Evolutionary conservation across 1,140 invertebrate species (phyloP).

Genomic region (Diuraphis noxia): DNA sequence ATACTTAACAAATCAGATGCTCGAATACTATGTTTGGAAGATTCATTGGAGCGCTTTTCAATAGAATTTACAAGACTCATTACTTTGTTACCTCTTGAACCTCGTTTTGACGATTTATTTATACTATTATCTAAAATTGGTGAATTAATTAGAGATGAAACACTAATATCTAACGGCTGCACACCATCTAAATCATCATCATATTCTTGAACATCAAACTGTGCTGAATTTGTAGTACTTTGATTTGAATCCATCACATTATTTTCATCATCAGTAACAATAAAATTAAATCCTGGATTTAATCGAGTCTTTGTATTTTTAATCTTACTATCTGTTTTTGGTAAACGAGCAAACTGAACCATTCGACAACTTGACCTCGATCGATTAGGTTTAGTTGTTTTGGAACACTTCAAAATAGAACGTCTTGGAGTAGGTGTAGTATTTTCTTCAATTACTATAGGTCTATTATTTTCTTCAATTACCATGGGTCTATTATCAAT

Average conservation of each 20-base stretch:
- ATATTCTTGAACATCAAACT: not conserved
- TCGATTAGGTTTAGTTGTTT: slow-evolving; percentile 23
- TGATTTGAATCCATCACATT: not conserved
- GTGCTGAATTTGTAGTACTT: not conserved
- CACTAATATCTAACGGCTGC: slow-evolving; percentile 32
- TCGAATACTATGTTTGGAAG: slow-evolving; percentile 4
- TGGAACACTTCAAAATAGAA: slow-evolving; percentile 42
- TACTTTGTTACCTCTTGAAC: slow-evolving; percentile 47
- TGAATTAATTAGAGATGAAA: slow-evolving; percentile 35
- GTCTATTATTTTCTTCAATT: not conserved
- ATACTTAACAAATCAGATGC: slow-evolving; percentile 38
- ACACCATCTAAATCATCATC: slow-evolving; percentile 50
- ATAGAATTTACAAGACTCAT: slow-evolving; percentile 41
- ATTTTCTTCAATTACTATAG: not conserved
- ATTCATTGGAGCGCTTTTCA: slow-evolving; percentile 27
- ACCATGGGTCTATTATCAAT: not conserved
- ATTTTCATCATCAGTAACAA: not conserved
- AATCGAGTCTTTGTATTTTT: slow-evolving; percentile 2
- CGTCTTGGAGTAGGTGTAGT: slow-evolving; percentile 23
- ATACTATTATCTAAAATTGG: slow-evolving; percentile 19
- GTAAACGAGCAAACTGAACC: slow-evolving; percentile 47
- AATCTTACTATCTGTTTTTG: slow-evolving; percentile 40
- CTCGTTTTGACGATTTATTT: slow-evolving; percentile 25
- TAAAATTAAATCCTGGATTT: not conserved
- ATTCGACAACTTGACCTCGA: slow-evolving; percentile 6